Evolutionary conservation across 1,140 invertebrate genomes (phyloP).

Genomic region (Manduca sexta): DNA sequence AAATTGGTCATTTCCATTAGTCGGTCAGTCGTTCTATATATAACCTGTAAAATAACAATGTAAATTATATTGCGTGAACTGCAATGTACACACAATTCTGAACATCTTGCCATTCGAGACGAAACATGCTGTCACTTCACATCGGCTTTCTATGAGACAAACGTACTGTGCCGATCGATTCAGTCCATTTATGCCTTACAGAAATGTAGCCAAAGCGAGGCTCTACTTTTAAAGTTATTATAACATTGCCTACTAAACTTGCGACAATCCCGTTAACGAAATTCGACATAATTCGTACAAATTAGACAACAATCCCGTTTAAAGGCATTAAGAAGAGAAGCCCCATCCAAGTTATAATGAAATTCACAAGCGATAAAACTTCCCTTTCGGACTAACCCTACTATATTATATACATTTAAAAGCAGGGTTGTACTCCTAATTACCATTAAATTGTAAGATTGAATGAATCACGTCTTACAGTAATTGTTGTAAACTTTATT

Average conservation of each 20-base stretch:
- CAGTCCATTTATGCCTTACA: too few species aligned
- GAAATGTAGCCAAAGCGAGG: too few species aligned
- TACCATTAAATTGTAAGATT: neutral
- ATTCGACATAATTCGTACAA: constrained; percentile 52
- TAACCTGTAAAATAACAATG: too few species aligned
- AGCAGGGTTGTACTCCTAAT: constrained; percentile 33
- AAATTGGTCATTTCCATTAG: neutral
- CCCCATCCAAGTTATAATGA: constrained; percentile 65
- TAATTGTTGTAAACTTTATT: too few species aligned
- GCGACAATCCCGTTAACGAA: constrained; percentile 21
- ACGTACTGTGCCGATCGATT: too few species aligned
- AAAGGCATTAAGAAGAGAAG: constrained; percentile 55
- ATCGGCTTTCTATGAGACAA: too few species aligned
- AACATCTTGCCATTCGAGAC: too few species aligned
- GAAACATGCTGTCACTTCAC: too few species aligned
- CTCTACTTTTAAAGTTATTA: too few species aligned
- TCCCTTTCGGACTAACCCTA: constrained; percentile 56
- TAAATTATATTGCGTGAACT: too few species aligned
- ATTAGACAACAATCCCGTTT: constrained; percentile 66
- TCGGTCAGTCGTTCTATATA: constrained; percentile 6
- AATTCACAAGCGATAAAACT: constrained; percentile 72
- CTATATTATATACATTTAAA: constrained; percentile 59
- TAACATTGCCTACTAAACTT: constrained; percentile 7
- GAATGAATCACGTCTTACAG: neutral
- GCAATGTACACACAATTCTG: too few species aligned